These are phyloP conservation scores for Indicator indicator DNA, from an alignment of 2,113 vertebrate species.

Conservation along the genomic window DNA sequence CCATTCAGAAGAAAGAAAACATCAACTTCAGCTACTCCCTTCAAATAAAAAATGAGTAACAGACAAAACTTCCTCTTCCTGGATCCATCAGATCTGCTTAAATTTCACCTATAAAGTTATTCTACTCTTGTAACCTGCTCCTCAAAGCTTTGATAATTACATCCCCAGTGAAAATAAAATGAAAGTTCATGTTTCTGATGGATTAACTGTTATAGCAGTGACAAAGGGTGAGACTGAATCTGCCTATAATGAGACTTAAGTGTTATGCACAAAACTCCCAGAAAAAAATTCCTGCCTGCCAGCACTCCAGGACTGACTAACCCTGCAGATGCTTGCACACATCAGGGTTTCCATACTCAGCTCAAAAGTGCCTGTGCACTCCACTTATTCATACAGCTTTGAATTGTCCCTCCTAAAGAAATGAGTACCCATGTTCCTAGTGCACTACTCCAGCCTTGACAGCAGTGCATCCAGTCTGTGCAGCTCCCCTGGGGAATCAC, in stretches of 20 bases:
- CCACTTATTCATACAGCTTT: background rate
- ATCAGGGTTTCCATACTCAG: background rate
- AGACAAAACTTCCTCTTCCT: background rate
- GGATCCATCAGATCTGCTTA: background rate
- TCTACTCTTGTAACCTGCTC: background rate
- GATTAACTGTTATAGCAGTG: background rate
- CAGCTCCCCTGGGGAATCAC: background rate
- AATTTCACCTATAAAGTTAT: background rate
- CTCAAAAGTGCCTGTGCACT: background rate
- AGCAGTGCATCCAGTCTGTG: background rate
- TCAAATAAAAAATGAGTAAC: background rate
- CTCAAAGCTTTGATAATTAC: constrained; percentile 15
- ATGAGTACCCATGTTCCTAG: rapidly evolving
- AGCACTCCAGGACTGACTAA: background rate
- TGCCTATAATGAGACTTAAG: background rate
- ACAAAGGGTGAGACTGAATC: background rate
- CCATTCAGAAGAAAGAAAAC: background rate
- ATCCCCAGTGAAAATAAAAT: background rate
- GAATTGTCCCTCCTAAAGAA: background rate
- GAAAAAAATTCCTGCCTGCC: background rate
- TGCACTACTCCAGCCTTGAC: rapidly evolving
- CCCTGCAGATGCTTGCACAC: background rate
- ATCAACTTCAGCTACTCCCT: background rate
- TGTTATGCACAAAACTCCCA: background rate
- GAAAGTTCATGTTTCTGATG: background rate